These are phyloP conservation scores for Strigamia maritima DNA, from an alignment of 2,888 invertebrate species.

Conservation along the genomic window DNA sequence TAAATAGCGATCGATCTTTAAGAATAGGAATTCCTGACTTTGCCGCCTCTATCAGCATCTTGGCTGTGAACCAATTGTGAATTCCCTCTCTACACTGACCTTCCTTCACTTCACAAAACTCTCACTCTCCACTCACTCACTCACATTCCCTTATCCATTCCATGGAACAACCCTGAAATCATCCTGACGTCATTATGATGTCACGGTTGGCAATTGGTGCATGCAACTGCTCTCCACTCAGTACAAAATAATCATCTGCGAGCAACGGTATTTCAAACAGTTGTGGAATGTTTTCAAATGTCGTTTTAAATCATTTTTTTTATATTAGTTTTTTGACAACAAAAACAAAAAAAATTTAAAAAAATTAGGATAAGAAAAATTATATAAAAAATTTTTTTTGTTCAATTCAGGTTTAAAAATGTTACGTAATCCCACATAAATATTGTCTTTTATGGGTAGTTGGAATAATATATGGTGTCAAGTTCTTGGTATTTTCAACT, in stretches of 20 bases:
- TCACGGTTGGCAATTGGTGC: neutral
- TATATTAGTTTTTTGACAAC: neutral
- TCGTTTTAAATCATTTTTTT: neutral
- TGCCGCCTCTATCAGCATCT: conserved; percentile 35
- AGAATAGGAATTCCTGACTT: conserved; percentile 34
- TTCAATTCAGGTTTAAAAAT: too few relatives aligned
- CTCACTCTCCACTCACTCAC: neutral
- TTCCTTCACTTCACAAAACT: conserved; percentile 16
- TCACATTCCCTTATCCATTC: conserved; percentile 20
- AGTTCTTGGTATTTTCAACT: neutral
- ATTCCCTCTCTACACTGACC: neutral
- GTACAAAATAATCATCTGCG: neutral
- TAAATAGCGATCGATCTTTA: conserved; percentile 25
- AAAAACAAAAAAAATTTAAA: too few relatives aligned
- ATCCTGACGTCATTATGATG: conserved; percentile 23
- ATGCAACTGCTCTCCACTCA: neutral
- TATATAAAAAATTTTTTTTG: too few relatives aligned
- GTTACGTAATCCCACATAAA: neutral
- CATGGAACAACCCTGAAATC: conserved; percentile 25
- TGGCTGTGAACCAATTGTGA: conserved; percentile 19
- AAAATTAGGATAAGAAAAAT: too few relatives aligned
- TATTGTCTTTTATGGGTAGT: neutral
- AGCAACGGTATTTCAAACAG: neutral
- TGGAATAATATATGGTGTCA: neutral
- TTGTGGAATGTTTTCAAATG: neutral